Conservation (phyloP, 2,797 vertebrate species). For the Intellagama lesueurii region DNA sequence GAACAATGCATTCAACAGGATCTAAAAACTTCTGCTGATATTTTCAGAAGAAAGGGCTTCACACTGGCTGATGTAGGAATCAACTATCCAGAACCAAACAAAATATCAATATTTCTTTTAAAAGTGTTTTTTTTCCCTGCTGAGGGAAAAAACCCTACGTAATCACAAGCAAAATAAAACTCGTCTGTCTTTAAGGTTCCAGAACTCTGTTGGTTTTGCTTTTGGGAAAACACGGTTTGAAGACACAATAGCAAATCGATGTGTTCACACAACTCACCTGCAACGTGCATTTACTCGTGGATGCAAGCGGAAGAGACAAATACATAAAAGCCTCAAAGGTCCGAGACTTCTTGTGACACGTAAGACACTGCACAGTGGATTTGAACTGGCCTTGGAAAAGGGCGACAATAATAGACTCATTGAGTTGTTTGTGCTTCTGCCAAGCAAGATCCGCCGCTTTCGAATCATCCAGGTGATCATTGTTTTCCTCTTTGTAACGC, state of each 20-base stretch:
- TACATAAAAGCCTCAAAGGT: constrained; percentile 99
- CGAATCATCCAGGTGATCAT: constrained; percentile 91
- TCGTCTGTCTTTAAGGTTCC: too few species aligned
- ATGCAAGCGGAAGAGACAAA: constrained; percentile 91
- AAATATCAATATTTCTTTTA: background rate
- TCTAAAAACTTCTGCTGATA: too few species aligned
- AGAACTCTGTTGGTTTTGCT: too few species aligned
- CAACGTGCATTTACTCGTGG: constrained; percentile 93
- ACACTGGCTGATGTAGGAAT: too few species aligned
- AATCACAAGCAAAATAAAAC: background rate
- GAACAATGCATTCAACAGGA: too few species aligned
- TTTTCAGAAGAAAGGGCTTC: too few species aligned
- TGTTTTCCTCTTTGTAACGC: constrained; percentile 94
- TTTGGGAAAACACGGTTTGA: background rate
- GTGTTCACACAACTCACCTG: constrained; percentile 81
- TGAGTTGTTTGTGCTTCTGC: constrained; percentile 95
- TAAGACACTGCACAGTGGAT: constrained; percentile 96
- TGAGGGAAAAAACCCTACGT: too few species aligned
- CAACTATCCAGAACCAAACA: background rate
- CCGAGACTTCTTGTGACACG: constrained; percentile 92
- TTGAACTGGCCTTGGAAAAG: constrained; percentile 99
- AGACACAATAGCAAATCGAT: too few species aligned
- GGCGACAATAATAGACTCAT: constrained; percentile 95
- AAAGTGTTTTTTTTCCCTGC: background rate
- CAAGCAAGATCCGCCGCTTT: constrained; percentile 91